These are phyloP conservation scores for Conus ventricosus DNA, from an alignment of 1,140 invertebrate genomes.

Conservation along the genomic window DNA sequence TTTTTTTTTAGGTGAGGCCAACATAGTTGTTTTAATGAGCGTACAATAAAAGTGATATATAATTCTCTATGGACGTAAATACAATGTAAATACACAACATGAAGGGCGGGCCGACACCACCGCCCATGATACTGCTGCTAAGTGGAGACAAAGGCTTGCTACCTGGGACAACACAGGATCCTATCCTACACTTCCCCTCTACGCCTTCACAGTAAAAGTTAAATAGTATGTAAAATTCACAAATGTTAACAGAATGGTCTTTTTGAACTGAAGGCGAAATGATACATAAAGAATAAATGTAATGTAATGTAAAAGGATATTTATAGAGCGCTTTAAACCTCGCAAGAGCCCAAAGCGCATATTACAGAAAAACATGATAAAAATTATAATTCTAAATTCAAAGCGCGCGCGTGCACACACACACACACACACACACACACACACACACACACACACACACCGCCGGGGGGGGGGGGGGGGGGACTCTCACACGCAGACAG, in stretches of 20 bases:
- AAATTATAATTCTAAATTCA: too few species aligned
- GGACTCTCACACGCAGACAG: too few species aligned
- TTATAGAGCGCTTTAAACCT: too few species aligned
- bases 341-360: too few species aligned
- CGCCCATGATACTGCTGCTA: neutral
- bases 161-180: neutral
- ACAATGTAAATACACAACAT: neutral
- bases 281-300: too few species aligned
- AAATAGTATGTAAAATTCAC: neutral
- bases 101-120: neutral
- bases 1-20: neutral
- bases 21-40: conserved; percentile 1
- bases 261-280: neutral
- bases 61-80: neutral
- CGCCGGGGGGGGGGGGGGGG: too few species aligned
- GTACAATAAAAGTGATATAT: neutral
- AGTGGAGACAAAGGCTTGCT: neutral
- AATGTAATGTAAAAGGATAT: too few species aligned
- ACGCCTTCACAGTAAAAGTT: neutral
- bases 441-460: too few species aligned
- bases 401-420: too few species aligned
- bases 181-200: neutral
- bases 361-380: too few species aligned
- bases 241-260: neutral
- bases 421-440: too few species aligned